Base-by-base conservation (phyloP, 2,888 invertebrate genomes). In the Apomyelois bistriatella region DNA sequence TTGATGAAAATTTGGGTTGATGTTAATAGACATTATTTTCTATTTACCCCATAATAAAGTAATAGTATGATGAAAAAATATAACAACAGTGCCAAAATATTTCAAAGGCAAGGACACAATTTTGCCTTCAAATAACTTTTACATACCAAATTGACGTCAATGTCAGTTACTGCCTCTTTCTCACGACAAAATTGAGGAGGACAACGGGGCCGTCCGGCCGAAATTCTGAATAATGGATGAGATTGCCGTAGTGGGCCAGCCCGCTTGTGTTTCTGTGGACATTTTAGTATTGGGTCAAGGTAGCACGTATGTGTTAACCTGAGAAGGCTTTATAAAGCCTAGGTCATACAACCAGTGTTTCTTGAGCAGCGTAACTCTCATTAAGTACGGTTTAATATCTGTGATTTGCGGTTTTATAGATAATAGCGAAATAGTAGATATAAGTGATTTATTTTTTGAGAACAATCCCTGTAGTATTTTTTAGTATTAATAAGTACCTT, bases 211-310 rank as follows among this genome's bases (percentile, higher is more conserved):
- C 63, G 60, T 57, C 53, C 58, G 62, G 66, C 71, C 65, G 70
- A 73, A 68, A 66, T 62, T 69, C 65, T 82, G 79, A 82, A 83
- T 82, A 80, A 82, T 82, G 76, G 69, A 82, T 82, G 76, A 76
- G 71, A 62, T 62, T 55, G 62, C 56, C 60, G 51, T 57, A 66
- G 66, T 58, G 65, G 74, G 76, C 76, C 63, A n/a, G n/a, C n/a
- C n/a, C 61, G 61, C 66, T 58, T 69, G 64, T 65, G 53, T 53
- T 22, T 32, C 56, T 64, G 58, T 62, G 58, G 56, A 37, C 56
- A 53, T 54, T 53, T 42, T 48, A 53, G 49, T 49, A 42, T 37
- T 6, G 12, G 30, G 46, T 37, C 40, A 38, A 30, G 43, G 42
- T 43, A 41, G 17, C 36, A 22, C 10, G 17, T 42, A 37, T 10